Conservation (phyloP, 2,113 vertebrate species). For the Oxyruncus cristatus region DNA sequence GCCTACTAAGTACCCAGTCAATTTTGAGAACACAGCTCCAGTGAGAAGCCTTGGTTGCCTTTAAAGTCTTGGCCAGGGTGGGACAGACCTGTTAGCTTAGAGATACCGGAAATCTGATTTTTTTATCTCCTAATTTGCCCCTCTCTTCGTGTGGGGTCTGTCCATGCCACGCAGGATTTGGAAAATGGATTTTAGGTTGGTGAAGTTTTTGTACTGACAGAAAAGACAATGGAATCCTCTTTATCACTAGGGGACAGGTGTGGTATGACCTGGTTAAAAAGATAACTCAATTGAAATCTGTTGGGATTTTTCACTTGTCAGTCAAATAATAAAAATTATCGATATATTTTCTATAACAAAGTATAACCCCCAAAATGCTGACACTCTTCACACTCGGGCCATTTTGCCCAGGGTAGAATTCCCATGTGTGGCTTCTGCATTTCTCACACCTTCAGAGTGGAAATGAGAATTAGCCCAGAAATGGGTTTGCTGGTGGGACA, state of each 20-base stretch:
- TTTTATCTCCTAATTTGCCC: not conserved
- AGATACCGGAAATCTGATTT: not conserved
- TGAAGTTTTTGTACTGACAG: not conserved
- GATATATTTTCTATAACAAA: not conserved
- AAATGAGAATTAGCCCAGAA: not conserved
- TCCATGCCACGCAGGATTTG: not conserved
- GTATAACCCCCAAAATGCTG: not conserved
- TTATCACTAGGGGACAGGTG: not conserved
- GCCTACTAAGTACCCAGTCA: slow-evolving; percentile 73
- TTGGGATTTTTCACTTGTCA: not conserved
- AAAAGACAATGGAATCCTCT: not conserved
- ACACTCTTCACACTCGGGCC: not conserved
- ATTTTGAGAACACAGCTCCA: slow-evolving; percentile 41
- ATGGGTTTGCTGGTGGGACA: not conserved
- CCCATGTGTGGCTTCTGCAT: not conserved
- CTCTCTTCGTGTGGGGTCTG: not conserved
- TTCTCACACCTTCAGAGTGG: not conserved
- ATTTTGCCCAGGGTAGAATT: not conserved
- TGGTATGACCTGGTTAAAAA: not conserved
- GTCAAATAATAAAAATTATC: not conserved
- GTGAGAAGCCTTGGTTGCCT: not conserved
- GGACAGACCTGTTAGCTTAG: not conserved
- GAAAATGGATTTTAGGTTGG: not conserved
- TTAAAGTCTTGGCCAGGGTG: not conserved
- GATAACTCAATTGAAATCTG: not conserved